A percentile compares a stretch with the other conserved stretches of the same genome.
phyloP scores from a whole-genome alignment of 1,140 invertebrate species.

The Drosophila nigromelanica region DNA sequence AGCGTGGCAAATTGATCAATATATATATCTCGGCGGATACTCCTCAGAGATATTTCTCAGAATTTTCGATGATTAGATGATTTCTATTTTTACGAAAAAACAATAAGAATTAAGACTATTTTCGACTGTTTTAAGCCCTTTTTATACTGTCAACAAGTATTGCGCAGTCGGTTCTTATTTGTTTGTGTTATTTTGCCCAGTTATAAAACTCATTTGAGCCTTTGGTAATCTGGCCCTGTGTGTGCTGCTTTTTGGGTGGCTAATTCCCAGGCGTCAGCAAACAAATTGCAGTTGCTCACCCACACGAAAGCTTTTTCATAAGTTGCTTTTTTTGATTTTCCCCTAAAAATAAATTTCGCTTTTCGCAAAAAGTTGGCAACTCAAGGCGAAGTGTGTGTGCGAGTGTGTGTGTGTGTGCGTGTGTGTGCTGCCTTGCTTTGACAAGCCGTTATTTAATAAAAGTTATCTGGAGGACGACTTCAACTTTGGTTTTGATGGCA shows the following conservation, averaged over 20 bases:
- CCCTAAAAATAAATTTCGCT: constrained; percentile 63
- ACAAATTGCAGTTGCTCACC: constrained; percentile 71
- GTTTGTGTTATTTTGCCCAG: constrained; percentile 20
- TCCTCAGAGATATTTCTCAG: too few relatives aligned
- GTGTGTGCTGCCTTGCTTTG: constrained; percentile 52
- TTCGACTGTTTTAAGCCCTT: too few relatives aligned
- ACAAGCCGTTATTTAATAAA: constrained; percentile 79
- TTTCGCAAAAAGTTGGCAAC: constrained; percentile 62
- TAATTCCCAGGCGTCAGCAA: constrained; percentile 73
- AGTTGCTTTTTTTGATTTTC: constrained; percentile 3
- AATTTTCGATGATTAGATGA: too few relatives aligned
- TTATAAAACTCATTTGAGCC: constrained; percentile 27
- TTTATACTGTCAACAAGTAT: too few relatives aligned
- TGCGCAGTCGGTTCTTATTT: too few relatives aligned
- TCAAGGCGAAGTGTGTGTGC: constrained; percentile 39
- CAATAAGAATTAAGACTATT: too few relatives aligned
- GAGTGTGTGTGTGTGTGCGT: constrained; percentile 35
- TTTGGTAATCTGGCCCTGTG: constrained; percentile 47
- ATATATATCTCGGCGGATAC: too few relatives aligned
- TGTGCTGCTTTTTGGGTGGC: constrained; percentile 22
- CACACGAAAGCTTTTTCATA: constrained; percentile 34
- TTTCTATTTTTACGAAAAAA: too few relatives aligned
- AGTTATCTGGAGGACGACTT: constrained; percentile 53
- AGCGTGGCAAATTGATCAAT: too few relatives aligned
- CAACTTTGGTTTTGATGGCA: constrained; percentile 39